These are phyloP conservation scores for Peromyscus maniculatus DNA, from an alignment of 2,113 vertebrate species.

Conservation along the genomic window DNA sequence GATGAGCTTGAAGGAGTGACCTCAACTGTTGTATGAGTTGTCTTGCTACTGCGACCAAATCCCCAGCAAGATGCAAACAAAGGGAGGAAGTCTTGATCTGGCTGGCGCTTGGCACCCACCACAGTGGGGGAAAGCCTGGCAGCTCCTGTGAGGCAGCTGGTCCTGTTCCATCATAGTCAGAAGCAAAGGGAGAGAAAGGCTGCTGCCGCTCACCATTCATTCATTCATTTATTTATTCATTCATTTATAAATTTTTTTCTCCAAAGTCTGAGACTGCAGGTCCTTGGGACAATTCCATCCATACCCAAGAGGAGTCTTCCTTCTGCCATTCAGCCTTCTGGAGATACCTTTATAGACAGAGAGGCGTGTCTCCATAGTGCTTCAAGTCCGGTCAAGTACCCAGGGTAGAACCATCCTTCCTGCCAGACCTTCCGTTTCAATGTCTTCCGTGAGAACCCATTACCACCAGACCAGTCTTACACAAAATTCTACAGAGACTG, in stretches of 20 bases:
- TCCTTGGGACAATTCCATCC: background rate
- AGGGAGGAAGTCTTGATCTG: background rate
- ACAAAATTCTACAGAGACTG: background rate
- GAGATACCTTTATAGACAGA: background rate
- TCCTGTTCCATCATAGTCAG: background rate
- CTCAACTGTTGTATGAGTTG: background rate
- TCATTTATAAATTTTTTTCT: background rate
- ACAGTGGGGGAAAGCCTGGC: too few relatives aligned
- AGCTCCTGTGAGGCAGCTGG: too few relatives aligned
- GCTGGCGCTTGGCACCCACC: background rate
- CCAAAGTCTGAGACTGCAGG: background rate
- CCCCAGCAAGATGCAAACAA: background rate
- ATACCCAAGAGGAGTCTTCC: background rate
- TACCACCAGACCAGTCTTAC: background rate
- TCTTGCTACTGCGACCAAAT: background rate
- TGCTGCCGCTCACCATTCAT: too few relatives aligned
- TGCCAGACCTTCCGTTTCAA: background rate
- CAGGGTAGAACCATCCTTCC: background rate
- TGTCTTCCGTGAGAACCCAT: background rate
- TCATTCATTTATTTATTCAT: too few relatives aligned
- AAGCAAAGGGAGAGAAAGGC: background rate
- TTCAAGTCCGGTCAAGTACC: background rate
- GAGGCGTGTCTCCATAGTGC: background rate
- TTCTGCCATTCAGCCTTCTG: background rate
- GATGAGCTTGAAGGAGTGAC: background rate